Evolutionary conservation across 1,140 invertebrate genomes (phyloP).

Genomic region (Hypsibius dujardini): DNA sequence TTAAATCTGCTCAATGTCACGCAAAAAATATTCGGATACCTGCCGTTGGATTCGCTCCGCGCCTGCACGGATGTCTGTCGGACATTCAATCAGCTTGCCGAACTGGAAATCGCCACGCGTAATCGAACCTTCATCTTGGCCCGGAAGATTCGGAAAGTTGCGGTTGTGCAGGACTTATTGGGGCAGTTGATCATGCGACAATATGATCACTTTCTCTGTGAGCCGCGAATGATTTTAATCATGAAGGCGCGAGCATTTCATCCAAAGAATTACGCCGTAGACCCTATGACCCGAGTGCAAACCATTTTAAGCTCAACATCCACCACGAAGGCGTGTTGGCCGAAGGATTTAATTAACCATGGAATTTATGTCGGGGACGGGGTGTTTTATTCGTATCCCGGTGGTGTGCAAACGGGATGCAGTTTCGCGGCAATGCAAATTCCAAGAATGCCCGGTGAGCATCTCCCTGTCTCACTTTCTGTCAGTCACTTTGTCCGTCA

Average conservation of each 20-base stretch:
- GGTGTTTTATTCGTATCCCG: not conserved
- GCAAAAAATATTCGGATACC: not conserved
- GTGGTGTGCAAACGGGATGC: not conserved
- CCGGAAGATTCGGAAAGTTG: no score
- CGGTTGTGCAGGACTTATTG: no score
- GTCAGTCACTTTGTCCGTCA: not conserved
- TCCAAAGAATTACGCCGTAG: not conserved
- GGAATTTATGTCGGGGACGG: not conserved
- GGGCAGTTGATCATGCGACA: not conserved
- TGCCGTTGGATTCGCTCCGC: not conserved
- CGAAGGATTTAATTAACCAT: constrained; percentile 5
- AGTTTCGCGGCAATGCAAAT: not conserved
- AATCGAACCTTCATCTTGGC: not conserved
- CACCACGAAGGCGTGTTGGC: not conserved
- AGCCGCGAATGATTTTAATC: not conserved
- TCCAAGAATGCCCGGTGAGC: not conserved
- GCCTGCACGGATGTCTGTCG: not conserved
- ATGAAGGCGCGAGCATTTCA: not conserved
- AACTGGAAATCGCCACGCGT: not conserved
- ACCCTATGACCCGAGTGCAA: no score
- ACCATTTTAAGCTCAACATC: not conserved
- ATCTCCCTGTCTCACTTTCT: not conserved
- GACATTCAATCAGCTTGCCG: not conserved
- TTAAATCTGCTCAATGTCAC: not conserved
- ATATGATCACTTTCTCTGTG: not conserved